phyloP scores from a whole-genome alignment of 2,113 vertebrate genomes.

The Clarias batrachus region DNA sequence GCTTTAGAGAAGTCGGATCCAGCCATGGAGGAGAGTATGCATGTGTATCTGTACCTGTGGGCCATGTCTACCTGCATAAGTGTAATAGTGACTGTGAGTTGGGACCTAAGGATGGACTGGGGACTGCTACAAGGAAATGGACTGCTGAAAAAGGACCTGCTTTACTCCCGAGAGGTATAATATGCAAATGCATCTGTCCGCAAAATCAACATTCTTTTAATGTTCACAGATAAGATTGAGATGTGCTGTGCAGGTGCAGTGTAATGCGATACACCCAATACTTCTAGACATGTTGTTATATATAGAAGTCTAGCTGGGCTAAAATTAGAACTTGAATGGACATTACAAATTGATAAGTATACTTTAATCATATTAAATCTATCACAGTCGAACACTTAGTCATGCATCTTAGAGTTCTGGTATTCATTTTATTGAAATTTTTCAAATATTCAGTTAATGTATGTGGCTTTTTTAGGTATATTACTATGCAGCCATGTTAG shows the following conservation, averaged over 20 bases:
- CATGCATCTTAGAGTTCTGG: background rate
- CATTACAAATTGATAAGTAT: background rate
- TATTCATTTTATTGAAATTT: background rate
- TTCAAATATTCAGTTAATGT: background rate
- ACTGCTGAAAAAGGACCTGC: constrained; percentile 82
- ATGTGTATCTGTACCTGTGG: constrained; percentile 85
- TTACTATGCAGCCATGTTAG: constrained; percentile 86
- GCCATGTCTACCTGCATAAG: constrained; percentile 79
- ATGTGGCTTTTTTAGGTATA: constrained; percentile 71
- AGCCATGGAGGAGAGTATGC: constrained; percentile 66
- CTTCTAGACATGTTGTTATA: background rate
- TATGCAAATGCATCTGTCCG: background rate
- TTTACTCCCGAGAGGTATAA: constrained; percentile 81
- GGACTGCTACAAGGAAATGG: constrained; percentile 85
- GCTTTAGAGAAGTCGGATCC: constrained; percentile 30
- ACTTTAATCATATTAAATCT: constrained; percentile 9
- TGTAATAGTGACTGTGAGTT: constrained; percentile 83
- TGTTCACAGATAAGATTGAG: background rate
- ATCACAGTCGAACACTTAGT: constrained; percentile 3
- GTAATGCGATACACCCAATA: background rate
- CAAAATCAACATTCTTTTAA: background rate
- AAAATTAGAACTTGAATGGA: constrained; percentile 24
- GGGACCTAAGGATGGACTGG: constrained; percentile 91
- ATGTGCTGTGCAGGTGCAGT: background rate
- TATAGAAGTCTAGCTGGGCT: background rate